Percentiles rank a stretch among this genome's conserved stretches.
Conservation (phyloP, 2,797 vertebrate genomes). For the Buphagus erythrorhynchus region DNA sequence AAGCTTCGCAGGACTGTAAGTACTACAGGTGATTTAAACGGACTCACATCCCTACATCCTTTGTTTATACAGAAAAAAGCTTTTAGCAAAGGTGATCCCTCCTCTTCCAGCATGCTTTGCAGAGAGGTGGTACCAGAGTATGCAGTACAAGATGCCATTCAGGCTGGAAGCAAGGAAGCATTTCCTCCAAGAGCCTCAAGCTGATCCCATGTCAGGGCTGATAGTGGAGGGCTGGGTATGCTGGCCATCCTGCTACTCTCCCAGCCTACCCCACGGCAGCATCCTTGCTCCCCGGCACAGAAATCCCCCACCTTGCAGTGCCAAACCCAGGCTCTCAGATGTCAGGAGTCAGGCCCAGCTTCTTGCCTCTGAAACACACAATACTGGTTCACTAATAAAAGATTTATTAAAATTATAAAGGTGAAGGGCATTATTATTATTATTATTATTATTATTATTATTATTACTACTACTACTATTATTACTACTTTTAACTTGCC, state of each 20-base stretch:
- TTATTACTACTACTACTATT: no score
- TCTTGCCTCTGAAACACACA: neutral
- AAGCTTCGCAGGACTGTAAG: neutral
- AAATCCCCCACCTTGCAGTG: neutral
- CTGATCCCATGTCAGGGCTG: accelerated
- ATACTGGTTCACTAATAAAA: neutral
- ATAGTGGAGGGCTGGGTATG: accelerated
- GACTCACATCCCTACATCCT: neutral
- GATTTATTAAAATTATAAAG: neutral
- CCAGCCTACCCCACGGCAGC: neutral
- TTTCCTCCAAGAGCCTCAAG: accelerated
- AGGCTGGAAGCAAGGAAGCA: neutral
- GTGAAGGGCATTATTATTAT: neutral
- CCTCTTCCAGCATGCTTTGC: neutral
- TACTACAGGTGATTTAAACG: neutral
- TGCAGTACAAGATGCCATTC: accelerated
- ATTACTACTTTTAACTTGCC: neutral
- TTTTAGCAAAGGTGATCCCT: neutral
- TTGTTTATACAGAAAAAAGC: neutral
- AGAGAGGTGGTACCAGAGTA: neutral
- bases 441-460: no score
- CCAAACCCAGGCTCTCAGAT: neutral
- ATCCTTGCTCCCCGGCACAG: accelerated
- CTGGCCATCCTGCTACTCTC: accelerated
- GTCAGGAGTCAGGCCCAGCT: accelerated